Percentiles rank a stretch among this genome's conserved stretches.
Evolutionary conservation across 2,888 invertebrate genomes (phyloP).

Genomic region (Melinopterus prodromus): DNA sequence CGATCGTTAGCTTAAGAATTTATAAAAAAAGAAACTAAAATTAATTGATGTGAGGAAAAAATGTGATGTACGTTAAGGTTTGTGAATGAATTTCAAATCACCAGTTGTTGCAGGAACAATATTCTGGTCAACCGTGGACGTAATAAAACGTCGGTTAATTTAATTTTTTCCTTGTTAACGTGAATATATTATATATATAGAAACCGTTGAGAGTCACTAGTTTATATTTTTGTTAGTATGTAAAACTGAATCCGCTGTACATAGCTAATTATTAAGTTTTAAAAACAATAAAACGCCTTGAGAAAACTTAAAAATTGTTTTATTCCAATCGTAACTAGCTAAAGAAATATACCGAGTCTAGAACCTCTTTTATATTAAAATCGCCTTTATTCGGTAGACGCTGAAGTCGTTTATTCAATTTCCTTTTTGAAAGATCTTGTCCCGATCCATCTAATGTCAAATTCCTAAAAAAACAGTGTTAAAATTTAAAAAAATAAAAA

Average conservation of each 20-base stretch:
- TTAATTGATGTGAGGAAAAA: not conserved
- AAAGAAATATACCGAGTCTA: conserved; percentile 86
- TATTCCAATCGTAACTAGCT: conserved; percentile 63
- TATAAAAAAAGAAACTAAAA: not conserved
- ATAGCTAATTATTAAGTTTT: conserved; percentile 35
- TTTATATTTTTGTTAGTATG: conserved; percentile 37
- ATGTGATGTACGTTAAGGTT: conserved; percentile 10
- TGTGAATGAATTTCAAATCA: conserved; percentile 12
- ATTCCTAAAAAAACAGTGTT: conserved; percentile 59
- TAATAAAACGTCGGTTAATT: not conserved
- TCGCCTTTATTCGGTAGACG: conserved; percentile 78
- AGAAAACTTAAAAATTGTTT: conserved; percentile 31
- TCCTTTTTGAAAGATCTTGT: conserved; percentile 67
- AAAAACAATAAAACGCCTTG: conserved; percentile 31
- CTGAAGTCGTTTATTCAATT: conserved; percentile 68
- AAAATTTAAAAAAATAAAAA: not conserved
- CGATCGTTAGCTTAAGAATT: not conserved
- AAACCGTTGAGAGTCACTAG: conserved; percentile 34
- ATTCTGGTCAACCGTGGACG: not conserved
- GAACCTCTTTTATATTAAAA: conserved; percentile 78
- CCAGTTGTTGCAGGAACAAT: not conserved
- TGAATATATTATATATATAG: conserved; percentile 9
- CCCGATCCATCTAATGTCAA: conserved; percentile 62
- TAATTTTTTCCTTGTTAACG: conserved; percentile 13
- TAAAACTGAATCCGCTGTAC: conserved; percentile 33